phyloP scores from a whole-genome alignment of 2,888 invertebrate genomes.

The Leptopilina syphax region DNA sequence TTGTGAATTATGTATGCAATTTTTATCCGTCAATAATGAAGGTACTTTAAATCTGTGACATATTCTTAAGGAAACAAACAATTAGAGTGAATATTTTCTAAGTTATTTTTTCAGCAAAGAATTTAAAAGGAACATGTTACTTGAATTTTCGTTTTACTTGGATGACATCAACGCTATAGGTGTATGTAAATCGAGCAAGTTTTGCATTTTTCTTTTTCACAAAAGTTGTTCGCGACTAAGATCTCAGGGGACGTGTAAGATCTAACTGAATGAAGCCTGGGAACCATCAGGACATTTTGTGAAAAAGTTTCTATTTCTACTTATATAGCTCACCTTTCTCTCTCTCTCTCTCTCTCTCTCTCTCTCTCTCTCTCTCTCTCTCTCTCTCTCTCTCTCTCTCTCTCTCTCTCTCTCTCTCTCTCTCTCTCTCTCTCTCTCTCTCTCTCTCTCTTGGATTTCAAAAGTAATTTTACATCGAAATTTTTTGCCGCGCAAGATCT shows the following conservation, averaged over 20 bases:
- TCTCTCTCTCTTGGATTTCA: not conserved
- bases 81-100: not conserved
- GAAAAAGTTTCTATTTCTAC: slow-evolving; percentile 26
- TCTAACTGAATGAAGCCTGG: not conserved
- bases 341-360: too few relatives aligned
- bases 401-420: too few relatives aligned
- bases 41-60: not conserved
- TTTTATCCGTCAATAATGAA: not conserved
- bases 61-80: not conserved
- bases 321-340: too few relatives aligned
- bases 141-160: not conserved
- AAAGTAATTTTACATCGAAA: not conserved
- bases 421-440: too few relatives aligned
- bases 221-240: not conserved
- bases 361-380: too few relatives aligned
- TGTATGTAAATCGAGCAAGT: slow-evolving; percentile 29
- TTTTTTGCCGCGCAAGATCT: not conserved
- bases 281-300: not conserved
- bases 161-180: not conserved
- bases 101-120: too few relatives aligned
- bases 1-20: not conserved
- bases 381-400: too few relatives aligned
- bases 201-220: slow-evolving; percentile 24
- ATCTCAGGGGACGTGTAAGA: slow-evolving; percentile 15
- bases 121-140: not conserved